phyloP scores from a whole-genome alignment of 2,113 vertebrate genomes.

The Hyla sarda region DNA sequence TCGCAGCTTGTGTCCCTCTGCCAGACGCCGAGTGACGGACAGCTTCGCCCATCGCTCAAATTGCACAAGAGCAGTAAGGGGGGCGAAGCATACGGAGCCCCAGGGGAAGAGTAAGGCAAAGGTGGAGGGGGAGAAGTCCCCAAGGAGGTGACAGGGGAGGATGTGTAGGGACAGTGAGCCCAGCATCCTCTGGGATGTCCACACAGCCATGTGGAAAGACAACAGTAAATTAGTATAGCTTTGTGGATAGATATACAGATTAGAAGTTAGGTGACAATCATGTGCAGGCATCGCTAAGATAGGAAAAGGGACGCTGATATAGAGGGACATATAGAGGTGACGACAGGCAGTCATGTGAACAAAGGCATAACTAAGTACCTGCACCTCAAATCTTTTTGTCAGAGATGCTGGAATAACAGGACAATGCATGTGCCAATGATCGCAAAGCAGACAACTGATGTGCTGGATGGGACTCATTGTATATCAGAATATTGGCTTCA shows the following conservation, averaged over 20 bases:
- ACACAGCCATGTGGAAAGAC: background rate
- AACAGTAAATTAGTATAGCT: background rate
- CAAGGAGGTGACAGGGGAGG: conserved; percentile 34
- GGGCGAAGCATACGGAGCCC: conserved; percentile 9
- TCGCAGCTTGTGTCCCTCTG: conserved; percentile 58
- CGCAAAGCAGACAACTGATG: background rate
- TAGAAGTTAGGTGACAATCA: background rate
- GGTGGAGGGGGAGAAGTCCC: conserved; percentile 15
- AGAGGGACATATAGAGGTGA: conserved; percentile 11
- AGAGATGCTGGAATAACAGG: background rate
- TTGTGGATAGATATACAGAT: background rate
- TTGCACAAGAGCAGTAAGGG: conserved; percentile 47
- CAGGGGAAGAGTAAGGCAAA: conserved; percentile 13
- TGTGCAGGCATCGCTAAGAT: background rate
- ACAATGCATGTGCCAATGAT: background rate
- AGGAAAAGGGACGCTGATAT: background rate
- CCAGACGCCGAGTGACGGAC: conserved; percentile 57
- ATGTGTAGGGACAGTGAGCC: conserved; percentile 21
- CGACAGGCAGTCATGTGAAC: background rate
- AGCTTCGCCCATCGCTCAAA: conserved; percentile 59
- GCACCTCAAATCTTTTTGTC: background rate
- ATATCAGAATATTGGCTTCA: background rate
- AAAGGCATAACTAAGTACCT: conserved; percentile 7
- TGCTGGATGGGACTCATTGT: background rate
- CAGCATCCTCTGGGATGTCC: background rate